Conservation (phyloP, 2,113 vertebrate species). For the Mustela nigripes region DNA sequence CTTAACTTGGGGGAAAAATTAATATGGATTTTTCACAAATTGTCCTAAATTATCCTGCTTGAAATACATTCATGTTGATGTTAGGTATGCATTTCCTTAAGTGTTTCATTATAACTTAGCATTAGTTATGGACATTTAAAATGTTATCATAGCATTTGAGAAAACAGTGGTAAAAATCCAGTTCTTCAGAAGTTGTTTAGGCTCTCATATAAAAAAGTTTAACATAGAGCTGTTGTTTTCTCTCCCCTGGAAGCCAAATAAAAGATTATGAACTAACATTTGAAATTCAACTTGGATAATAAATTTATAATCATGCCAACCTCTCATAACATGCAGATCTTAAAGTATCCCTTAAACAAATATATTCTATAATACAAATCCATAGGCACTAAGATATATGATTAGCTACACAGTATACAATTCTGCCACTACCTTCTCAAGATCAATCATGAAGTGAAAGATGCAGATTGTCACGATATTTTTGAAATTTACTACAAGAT, state of each 20-base stretch:
- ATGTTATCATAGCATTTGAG: constrained; percentile 40
- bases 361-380: not conserved
- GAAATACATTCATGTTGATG: not conserved
- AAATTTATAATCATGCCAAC: constrained; percentile 29
- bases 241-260: constrained; percentile 33
- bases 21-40: not conserved
- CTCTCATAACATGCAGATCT: constrained; percentile 21
- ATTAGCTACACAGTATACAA: constrained; percentile 69
- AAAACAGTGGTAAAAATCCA: constrained; percentile 40
- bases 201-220: constrained; percentile 67
- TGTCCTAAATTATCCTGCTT: not conserved
- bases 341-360: constrained; percentile 40
- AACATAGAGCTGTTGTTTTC: not conserved
- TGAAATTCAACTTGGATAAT: constrained; percentile 75
- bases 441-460: constrained; percentile 66
- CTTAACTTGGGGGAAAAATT: not conserved
- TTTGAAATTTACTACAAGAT: not conserved
- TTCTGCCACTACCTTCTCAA: constrained; percentile 62
- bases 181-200: constrained; percentile 67
- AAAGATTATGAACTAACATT: constrained; percentile 76
- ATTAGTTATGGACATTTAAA: constrained; percentile 35
- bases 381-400: constrained; percentile 14
- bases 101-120: constrained; percentile 24
- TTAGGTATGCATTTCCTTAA: constrained; percentile 24
- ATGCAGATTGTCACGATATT: constrained; percentile 13